Evolutionary conservation across 2,888 invertebrate species (phyloP).

Genomic region (Tolmerus cingulatus): DNA sequence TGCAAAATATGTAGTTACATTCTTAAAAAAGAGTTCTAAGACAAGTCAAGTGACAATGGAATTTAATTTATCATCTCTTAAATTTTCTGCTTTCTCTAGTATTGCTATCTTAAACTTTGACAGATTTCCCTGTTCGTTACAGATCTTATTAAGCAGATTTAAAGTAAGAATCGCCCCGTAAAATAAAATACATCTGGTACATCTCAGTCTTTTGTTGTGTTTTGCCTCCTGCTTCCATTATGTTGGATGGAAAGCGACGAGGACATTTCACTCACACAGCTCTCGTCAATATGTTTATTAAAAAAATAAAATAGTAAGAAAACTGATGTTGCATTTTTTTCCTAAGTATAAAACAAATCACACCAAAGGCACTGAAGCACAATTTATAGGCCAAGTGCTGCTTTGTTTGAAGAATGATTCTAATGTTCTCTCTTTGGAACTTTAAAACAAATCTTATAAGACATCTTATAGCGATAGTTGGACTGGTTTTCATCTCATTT

Average conservation of each 20-base stretch:
- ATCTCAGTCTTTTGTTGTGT: constrained; percentile 36
- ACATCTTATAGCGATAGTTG: constrained; percentile 14
- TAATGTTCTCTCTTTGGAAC: constrained; percentile 42
- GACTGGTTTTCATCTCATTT: constrained; percentile 12
- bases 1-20: background rate
- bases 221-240: background rate
- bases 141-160: background rate
- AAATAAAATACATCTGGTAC: constrained; percentile 37
- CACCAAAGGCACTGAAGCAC: background rate
- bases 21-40: background rate
- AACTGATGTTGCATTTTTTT: background rate
- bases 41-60: constrained; percentile 19
- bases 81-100: background rate
- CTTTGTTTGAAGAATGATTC: constrained; percentile 20
- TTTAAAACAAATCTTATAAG: constrained; percentile 4
- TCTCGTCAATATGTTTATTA: constrained; percentile 16
- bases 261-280: background rate
- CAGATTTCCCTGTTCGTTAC: background rate
- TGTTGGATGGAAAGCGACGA: background rate
- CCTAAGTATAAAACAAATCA: background rate
- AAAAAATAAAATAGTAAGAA: background rate
- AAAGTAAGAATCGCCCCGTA: constrained; percentile 22
- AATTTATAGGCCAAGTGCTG: background rate
- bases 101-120: background rate
- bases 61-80: background rate